Base-by-base conservation (phyloP, 2,113 vertebrate species). In the Phalacrocorax carbo region DNA sequence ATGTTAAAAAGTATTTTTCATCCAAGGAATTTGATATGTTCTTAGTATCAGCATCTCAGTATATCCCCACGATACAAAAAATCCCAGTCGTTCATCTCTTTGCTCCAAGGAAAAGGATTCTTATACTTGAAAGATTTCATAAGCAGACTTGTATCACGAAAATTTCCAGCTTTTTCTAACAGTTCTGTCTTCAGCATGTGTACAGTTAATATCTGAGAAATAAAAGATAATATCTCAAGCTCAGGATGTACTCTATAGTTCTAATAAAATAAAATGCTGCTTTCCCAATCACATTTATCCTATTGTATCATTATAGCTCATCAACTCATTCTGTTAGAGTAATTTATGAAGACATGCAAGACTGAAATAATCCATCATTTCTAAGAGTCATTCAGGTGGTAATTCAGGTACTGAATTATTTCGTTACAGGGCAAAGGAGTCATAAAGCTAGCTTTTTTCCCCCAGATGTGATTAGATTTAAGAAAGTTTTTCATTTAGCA, bases 361-460 rank as follows among this genome's bases (percentile, higher is more conserved):
- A 94, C 88, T 72, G 69, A 94, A 93, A 92, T 71, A 94, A 48
- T 18, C 52, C 78, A 70, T 95, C 60, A 95, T 95, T 97, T 97
- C 75, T 65, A 96, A 93, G 89, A 92, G 38, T 95, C 51, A 91
- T 92, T 97, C 91, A 96, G 44, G 54, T 84, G 69, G 44, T 77
- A 89, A 96, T 96, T 96, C 82, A 93, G 97, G 76, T 96, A 95
- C 36, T 94, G 61, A 97, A 90, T 96, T 96, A 64, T 95, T 90
- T 91, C 60, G 88, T 92, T 97, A 91, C 80, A 87, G 38, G 42
- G n/a, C 46, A 94, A 95, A 83, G 82, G 65, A 89, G 52, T 91
- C 84, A 94, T 82, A 94, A 93, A 86, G 15, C 4, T 68, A 89
- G 64, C 55, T 61, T 49, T 44, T 78, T 96, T 83, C 78, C 96